phyloP scores from a whole-genome alignment of 53 echinoderm and acorn worm genomes.

The Mesocentrotus franciscanus region DNA sequence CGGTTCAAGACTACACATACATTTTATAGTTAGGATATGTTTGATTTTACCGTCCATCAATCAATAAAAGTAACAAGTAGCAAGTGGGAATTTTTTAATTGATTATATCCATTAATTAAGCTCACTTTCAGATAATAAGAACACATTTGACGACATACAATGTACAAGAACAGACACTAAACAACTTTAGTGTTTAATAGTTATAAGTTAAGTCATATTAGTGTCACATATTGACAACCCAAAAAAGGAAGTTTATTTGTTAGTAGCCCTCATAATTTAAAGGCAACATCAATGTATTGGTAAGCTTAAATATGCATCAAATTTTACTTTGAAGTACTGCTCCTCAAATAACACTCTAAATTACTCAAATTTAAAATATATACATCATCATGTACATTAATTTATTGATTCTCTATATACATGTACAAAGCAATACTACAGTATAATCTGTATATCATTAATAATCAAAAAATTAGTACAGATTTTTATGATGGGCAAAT shows the following conservation, averaged over 20 bases:
- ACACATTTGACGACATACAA: not conserved
- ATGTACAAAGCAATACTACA: not conserved
- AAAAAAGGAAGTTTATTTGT: not conserved
- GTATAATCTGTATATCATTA: not conserved
- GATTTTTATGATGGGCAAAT: not conserved
- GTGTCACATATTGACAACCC: too few species aligned
- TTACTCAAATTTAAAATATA: not conserved
- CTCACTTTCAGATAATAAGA: not conserved
- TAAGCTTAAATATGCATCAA: not conserved
- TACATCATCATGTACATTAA: not conserved
- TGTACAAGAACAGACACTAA: too few species aligned
- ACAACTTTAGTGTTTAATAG: too few species aligned
- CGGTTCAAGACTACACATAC: too few species aligned
- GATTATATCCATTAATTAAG: not conserved
- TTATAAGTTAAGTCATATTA: too few species aligned
- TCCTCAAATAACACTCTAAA: not conserved
- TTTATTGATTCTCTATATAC: not conserved
- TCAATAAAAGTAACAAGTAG: too few species aligned
- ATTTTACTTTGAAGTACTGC: constrained; percentile 5
- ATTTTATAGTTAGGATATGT: too few species aligned
- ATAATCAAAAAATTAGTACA: not conserved
- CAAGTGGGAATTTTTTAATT: too few species aligned
- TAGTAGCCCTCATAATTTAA: not conserved
- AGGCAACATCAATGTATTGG: too few species aligned
- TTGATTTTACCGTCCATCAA: too few species aligned